phyloP scores from a whole-genome alignment of 2,113 vertebrate genomes.

The Oenanthe oenanthe region DNA sequence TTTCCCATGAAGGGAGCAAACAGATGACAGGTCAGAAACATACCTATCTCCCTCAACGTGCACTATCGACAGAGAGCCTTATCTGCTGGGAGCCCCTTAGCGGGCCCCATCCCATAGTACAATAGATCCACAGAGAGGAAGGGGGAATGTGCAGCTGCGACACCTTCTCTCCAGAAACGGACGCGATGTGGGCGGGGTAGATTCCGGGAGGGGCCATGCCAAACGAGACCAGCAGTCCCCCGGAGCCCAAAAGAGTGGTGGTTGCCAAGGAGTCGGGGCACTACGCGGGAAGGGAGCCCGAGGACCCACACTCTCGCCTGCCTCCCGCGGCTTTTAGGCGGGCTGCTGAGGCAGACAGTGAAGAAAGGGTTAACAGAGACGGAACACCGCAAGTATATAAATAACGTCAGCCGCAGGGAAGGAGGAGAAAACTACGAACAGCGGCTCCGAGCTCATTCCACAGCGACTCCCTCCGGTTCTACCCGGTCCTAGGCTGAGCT shows the following conservation, averaged over 20 bases:
- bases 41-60: background rate
- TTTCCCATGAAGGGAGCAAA: background rate
- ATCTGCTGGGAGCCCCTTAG: background rate
- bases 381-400: constrained; percentile 1
- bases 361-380: background rate
- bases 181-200: background rate
- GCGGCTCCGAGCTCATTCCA: background rate
- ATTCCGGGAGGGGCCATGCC: background rate
- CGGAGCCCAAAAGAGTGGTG: background rate
- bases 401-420: background rate
- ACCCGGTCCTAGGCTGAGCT: background rate
- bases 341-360: background rate
- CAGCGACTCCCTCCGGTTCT: constrained; percentile 9
- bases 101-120: background rate
- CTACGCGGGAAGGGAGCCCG: background rate
- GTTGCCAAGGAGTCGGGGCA: background rate
- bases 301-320: background rate
- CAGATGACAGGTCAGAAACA: background rate
- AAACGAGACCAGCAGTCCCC: background rate
- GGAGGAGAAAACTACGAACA: background rate
- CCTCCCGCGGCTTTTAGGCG: background rate
- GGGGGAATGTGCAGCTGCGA: background rate
- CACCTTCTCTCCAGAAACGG: background rate
- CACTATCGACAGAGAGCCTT: background rate
- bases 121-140: background rate